phyloP scores from a whole-genome alignment of 2,888 invertebrate genomes.

The Colletes collaris region DNA sequence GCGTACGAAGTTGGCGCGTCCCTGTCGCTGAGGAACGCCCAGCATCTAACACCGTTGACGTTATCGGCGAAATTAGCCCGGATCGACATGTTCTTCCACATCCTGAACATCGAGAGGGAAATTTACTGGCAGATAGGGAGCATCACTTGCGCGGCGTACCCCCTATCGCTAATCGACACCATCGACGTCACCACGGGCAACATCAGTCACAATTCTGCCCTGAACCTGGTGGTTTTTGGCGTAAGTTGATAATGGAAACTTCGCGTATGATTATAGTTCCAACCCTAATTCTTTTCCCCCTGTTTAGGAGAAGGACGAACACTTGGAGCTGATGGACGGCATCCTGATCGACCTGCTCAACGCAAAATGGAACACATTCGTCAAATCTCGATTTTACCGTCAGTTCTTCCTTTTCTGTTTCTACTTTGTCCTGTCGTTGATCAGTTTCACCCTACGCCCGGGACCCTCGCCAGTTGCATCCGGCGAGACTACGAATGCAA shows the following conservation, averaged over 20 bases:
- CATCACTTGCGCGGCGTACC: conserved; percentile 98
- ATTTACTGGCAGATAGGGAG: conserved; percentile 99
- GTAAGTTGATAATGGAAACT: conserved; percentile 84
- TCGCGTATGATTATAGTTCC: too few relatives aligned
- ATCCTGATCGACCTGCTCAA: conserved; percentile 96
- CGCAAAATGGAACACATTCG: conserved; percentile 99
- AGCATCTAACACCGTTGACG: conserved; percentile 95
- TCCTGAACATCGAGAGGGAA: conserved; percentile 97
- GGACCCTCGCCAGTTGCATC: conserved; percentile 85
- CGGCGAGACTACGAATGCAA: conserved; percentile 21
- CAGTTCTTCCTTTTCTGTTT: conserved; percentile 95
- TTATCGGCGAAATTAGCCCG: conserved; percentile 96
- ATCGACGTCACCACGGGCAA: conserved; percentile 95
- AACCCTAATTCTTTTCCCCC: too few relatives aligned
- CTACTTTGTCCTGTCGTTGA: conserved; percentile 94
- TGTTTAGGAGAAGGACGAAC: conserved; percentile 95
- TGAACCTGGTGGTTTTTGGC: conserved; percentile 98
- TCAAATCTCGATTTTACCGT: conserved; percentile 94
- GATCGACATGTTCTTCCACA: conserved; percentile 98
- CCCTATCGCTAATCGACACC: conserved; percentile 96
- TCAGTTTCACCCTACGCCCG: conserved; percentile 95
- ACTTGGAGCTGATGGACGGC: conserved; percentile 97
- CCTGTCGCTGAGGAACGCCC: conserved; percentile 92
- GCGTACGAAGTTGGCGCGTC: conserved; percentile 96
- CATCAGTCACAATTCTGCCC: conserved; percentile 97